Percentiles rank a stretch among this genome's conserved stretches.
phyloP scores from a whole-genome alignment of 2,797 vertebrate genomes.

The Moxostoma hubbsi region DNA sequence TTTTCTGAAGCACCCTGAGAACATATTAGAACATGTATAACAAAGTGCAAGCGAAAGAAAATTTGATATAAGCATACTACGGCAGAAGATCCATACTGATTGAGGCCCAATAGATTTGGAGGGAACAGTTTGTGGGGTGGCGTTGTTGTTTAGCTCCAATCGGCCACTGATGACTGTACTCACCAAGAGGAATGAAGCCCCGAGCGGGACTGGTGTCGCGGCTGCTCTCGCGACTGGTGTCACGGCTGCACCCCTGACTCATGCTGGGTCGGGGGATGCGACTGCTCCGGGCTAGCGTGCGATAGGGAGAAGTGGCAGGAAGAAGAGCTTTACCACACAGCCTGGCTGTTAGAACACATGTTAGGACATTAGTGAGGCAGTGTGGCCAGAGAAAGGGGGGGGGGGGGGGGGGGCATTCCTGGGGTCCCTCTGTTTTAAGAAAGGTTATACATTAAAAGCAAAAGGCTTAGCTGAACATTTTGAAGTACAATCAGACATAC shows the following conservation, averaged over 20 bases:
- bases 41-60: slow-evolving; percentile 55
- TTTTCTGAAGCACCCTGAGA: no score
- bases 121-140: slow-evolving; percentile 59
- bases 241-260: slow-evolving; percentile 99
- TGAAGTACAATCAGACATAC: slow-evolving; percentile 46
- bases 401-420: background rate
- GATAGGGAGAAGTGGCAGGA: slow-evolving; percentile 93
- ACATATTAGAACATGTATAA: slow-evolving; percentile 67
- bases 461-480: slow-evolving; percentile 39
- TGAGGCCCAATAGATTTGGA: slow-evolving; percentile 70
- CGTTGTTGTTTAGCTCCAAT: slow-evolving; percentile 34
- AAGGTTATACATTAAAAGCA: slow-evolving; percentile 53
- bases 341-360: slow-evolving; percentile 66
- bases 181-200: slow-evolving; percentile 95
- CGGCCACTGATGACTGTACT: slow-evolving; percentile 70
- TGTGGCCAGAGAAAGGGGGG: slow-evolving; percentile 62
- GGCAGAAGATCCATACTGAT: slow-evolving; percentile 81
- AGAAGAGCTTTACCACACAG: slow-evolving; percentile 88
- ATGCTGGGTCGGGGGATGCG: slow-evolving; percentile 97
- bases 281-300: slow-evolving; percentile 98
- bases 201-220: slow-evolving; percentile 98
- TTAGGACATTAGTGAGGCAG: slow-evolving; percentile 75
- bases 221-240: slow-evolving; percentile 99
- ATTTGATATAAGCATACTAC: slow-evolving; percentile 78
- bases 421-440: slow-evolving; percentile 43